phyloP scores from a whole-genome alignment of 2,888 invertebrate species.

The Ypsolopha scabrella region DNA sequence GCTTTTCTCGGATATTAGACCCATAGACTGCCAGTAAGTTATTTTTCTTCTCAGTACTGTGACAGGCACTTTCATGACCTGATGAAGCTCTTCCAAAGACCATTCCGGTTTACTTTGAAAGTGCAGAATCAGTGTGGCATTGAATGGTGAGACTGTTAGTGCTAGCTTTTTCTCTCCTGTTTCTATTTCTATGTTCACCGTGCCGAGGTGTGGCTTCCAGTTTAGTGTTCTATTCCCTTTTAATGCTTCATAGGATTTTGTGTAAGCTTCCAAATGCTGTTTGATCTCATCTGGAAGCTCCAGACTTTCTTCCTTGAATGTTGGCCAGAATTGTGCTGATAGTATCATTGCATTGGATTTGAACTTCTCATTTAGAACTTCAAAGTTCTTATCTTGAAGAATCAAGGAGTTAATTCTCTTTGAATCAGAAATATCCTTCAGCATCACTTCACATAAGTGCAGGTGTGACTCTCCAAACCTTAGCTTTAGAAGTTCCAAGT shows the following conservation, averaged over 20 bases:
- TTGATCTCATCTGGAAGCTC: slow-evolving; percentile 86
- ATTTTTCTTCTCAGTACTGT: slow-evolving; percentile 89
- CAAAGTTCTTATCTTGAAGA: slow-evolving; percentile 76
- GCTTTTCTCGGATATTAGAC: slow-evolving; percentile 81
- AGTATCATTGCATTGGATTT: slow-evolving; percentile 82
- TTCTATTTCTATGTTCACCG: slow-evolving; percentile 91
- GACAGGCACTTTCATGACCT: slow-evolving; percentile 87
- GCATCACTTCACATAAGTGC: slow-evolving; percentile 98
- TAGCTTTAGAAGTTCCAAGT: slow-evolving; percentile 92
- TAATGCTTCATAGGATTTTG: slow-evolving; percentile 89
- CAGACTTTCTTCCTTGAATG: slow-evolving; percentile 93
- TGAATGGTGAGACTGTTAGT: slow-evolving; percentile 90
- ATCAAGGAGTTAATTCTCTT: slow-evolving; percentile 91
- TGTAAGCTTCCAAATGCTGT: slow-evolving; percentile 86
- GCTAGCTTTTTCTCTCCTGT: slow-evolving; percentile 83
- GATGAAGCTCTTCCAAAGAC: slow-evolving; percentile 88
- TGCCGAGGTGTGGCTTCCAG: slow-evolving; percentile 95
- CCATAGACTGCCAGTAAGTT: slow-evolving; percentile 95
- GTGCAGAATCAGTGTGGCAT: slow-evolving; percentile 94
- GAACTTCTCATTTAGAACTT: slow-evolving; percentile 43
- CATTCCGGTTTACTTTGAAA: slow-evolving; percentile 90
- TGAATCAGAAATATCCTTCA: slow-evolving; percentile 97
- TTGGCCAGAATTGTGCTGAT: slow-evolving; percentile 99
- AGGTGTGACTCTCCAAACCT: slow-evolving; percentile 96
- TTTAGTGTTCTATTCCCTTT: slow-evolving; percentile 92